phyloP scores from a whole-genome alignment of 1,140 invertebrate genomes.

The Colletes gigas region DNA sequence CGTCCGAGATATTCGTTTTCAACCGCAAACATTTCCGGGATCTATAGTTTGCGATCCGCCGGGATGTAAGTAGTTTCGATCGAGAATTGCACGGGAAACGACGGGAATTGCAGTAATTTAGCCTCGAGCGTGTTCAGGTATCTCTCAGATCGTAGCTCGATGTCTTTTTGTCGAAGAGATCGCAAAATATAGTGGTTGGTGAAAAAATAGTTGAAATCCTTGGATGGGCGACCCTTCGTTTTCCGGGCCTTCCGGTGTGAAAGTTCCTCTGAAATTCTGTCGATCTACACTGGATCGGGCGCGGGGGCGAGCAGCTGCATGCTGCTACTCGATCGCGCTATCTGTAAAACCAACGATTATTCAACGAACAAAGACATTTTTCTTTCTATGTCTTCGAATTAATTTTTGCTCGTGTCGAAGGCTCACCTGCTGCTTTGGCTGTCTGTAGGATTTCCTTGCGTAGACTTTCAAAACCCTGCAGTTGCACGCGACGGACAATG shows the following conservation, averaged over 20 bases:
- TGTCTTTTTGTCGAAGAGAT: background rate
- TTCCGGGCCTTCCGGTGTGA: background rate
- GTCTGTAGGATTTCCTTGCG: slow-evolving; percentile 77
- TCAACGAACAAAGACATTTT: no score
- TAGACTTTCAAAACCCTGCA: slow-evolving; percentile 83
- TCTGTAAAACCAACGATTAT: slow-evolving; percentile 70
- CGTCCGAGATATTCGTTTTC: background rate
- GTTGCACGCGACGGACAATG: slow-evolving; percentile 85
- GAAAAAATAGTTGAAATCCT: slow-evolving; percentile 2
- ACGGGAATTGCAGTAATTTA: no score
- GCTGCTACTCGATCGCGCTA: slow-evolving; percentile 82
- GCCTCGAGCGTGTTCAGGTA: no score
- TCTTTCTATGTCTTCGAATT: no score
- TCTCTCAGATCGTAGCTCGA: no score
- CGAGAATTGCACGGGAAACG: no score
- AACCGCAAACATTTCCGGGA: no score
- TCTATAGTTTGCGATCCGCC: background rate
- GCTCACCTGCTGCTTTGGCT: slow-evolving; percentile 76
- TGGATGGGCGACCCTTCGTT: background rate
- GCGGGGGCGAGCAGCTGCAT: slow-evolving; percentile 81
- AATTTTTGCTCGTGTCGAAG: no score
- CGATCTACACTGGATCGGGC: slow-evolving; percentile 79
- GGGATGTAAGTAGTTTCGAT: no score
- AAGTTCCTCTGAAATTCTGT: background rate
- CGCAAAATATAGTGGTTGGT: background rate